These are phyloP conservation scores for Hyperoodon ampullatus DNA, from an alignment of 2,113 vertebrate species.

Conservation along the genomic window DNA sequence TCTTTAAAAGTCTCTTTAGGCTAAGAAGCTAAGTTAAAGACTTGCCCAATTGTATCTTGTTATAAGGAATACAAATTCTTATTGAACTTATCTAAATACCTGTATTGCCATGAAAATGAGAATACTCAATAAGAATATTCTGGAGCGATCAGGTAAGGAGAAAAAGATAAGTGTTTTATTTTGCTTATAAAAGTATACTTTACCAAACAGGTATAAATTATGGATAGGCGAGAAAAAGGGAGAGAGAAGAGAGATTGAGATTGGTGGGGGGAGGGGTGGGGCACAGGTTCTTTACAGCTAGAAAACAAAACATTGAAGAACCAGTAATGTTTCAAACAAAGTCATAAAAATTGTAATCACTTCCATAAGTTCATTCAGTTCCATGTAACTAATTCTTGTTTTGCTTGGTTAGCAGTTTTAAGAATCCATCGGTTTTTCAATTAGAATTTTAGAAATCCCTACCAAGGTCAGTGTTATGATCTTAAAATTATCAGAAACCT, in stretches of 20 bases:
- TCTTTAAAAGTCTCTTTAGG: neutral
- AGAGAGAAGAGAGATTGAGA: neutral
- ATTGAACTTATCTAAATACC: neutral
- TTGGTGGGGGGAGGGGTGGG: neutral
- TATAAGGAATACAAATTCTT: neutral
- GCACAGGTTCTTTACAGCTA: neutral
- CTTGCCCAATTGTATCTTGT: neutral
- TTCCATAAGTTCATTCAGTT: neutral
- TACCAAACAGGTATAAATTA: neutral
- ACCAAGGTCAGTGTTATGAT: neutral
- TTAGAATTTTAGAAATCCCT: neutral
- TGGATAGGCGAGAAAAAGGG: neutral
- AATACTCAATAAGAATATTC: neutral
- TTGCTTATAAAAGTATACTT: neutral
- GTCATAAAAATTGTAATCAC: neutral
- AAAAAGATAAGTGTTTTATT: neutral
- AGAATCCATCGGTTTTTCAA: neutral
- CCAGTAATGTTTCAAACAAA: neutral
- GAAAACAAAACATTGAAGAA: neutral
- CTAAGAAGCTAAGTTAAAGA: neutral
- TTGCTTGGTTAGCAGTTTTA: neutral
- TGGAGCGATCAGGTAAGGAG: neutral
- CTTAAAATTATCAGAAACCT: neutral
- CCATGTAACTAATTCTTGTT: neutral
- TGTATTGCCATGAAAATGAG: neutral